Evolutionary conservation across 2,797 vertebrate genomes (phyloP).

Genomic region (Crenuchus spilurus): DNA sequence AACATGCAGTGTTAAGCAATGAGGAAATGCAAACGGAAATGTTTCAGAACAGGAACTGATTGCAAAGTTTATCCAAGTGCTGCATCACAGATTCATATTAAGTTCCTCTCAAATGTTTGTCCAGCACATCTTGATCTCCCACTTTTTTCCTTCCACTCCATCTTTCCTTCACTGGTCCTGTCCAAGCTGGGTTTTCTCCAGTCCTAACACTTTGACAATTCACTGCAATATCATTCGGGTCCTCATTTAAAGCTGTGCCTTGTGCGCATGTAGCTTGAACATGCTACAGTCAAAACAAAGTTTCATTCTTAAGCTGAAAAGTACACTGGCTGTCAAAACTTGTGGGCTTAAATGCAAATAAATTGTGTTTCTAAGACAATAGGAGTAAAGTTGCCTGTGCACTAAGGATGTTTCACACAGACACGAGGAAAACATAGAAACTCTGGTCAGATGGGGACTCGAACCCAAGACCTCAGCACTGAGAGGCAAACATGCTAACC

Average conservation of each 20-base stretch:
- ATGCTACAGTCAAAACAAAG: conserved; percentile 75
- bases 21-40: conserved; percentile 41
- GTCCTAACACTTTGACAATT: conserved; percentile 79
- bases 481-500: no score
- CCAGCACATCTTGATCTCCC: conserved; percentile 33
- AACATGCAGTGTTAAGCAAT: background rate
- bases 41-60: conserved; percentile 64
- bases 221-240: conserved; percentile 84
- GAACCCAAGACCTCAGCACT: no score
- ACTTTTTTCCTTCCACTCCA: background rate
- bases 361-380: no score
- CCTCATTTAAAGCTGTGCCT: conserved; percentile 84
- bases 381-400: no score
- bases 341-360: no score
- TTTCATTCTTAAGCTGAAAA: no score
- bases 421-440: no score
- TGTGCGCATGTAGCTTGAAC: conserved; percentile 87
- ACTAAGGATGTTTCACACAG: no score
- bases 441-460: no score
- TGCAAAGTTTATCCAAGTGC: conserved; percentile 73
- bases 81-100: conserved; percentile 72
- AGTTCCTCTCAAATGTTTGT: conserved; percentile 57
- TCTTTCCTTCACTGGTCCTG: conserved; percentile 16
- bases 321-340: no score
- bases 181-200: conserved; percentile 10